Evolutionary conservation across 2,888 invertebrate genomes (phyloP).

Genomic region (Hermaeophaga mercurialis): DNA sequence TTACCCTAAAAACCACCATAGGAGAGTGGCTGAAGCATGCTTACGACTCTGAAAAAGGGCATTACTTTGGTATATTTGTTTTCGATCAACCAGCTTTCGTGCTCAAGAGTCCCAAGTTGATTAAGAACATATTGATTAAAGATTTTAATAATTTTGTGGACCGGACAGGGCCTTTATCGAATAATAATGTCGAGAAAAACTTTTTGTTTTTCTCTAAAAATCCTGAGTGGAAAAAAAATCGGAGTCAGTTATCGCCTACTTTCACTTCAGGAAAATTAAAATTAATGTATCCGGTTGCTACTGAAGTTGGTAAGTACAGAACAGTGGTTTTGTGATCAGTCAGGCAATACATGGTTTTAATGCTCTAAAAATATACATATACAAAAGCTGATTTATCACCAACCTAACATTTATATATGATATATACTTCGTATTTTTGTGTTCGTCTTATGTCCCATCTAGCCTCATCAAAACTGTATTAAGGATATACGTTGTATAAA

Average conservation of each 20-base stretch:
- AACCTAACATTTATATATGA: too few relatives aligned
- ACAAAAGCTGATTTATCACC: too few relatives aligned
- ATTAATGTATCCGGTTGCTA: conserved; percentile 59
- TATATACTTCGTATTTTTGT: too few relatives aligned
- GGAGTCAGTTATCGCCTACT: conserved; percentile 62
- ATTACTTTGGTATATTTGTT: conserved; percentile 29
- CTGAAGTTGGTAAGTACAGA: conserved; percentile 42
- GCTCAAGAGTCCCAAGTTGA: conserved; percentile 57
- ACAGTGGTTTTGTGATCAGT: too few relatives aligned
- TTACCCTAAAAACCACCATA: conserved; percentile 29
- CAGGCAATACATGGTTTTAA: too few relatives aligned
- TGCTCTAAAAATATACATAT: too few relatives aligned
- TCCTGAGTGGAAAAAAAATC: conserved; percentile 61
- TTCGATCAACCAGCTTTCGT: conserved; percentile 59
- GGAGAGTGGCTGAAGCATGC: conserved; percentile 29
- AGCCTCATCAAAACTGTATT: too few relatives aligned
- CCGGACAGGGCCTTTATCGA: conserved; percentile 47
- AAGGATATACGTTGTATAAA: too few relatives aligned
- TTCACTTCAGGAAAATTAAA: conserved; percentile 64
- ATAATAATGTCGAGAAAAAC: conserved; percentile 54
- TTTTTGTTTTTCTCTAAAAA: conserved; percentile 58
- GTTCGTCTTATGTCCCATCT: too few relatives aligned
- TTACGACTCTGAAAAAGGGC: conserved; percentile 27
- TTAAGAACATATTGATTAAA: conserved; percentile 58
- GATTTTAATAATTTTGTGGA: conserved; percentile 60